A percentile compares a stretch with the other conserved stretches of the same genome.
Evolutionary conservation across 1,140 invertebrate genomes (phyloP).

Genomic region (fruit fly (Drosophila melanogaster)): DNA sequence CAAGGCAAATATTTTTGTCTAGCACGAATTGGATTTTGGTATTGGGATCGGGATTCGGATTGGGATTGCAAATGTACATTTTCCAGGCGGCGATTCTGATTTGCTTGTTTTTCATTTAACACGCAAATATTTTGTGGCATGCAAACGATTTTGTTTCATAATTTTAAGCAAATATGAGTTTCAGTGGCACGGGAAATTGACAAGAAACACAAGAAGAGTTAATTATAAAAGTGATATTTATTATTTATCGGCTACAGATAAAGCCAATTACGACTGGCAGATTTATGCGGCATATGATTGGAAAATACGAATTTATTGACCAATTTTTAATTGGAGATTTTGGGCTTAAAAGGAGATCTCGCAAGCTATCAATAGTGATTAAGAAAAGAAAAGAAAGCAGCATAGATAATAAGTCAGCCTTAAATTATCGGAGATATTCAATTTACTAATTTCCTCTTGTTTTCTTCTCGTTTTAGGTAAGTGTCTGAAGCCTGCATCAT

Average conservation of each 20-base stretch:
- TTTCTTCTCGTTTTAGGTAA: constrained; percentile 68
- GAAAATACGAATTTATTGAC: constrained; percentile 24
- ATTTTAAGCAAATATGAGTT: constrained; percentile 73
- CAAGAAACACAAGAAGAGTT: constrained; percentile 33
- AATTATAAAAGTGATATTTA: constrained; percentile 51
- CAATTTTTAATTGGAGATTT: neutral
- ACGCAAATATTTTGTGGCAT: constrained; percentile 65
- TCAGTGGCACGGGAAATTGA: neutral
- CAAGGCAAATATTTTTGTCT: constrained; percentile 81
- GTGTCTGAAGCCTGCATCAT: constrained; percentile 7
- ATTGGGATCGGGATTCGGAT: constrained; percentile 5
- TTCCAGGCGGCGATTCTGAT: constrained; percentile 49
- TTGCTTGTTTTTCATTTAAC: constrained; percentile 76
- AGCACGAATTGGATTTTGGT: constrained; percentile 47
- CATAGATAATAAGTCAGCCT: neutral
- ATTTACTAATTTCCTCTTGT: neutral
- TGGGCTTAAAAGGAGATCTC: neutral
- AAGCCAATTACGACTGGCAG: constrained; percentile 40
- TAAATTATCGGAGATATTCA: neutral
- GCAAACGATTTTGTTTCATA: constrained; percentile 70
- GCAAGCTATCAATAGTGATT: too few species aligned
- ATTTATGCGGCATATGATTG: constrained; percentile 24
- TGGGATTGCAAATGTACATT: constrained; percentile 39
- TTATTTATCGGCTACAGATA: constrained; percentile 40
- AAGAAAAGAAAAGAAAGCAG: neutral